Percentiles rank a stretch among this genome's conserved stretches.
These are phyloP conservation scores for Nothocercus nigrocapillus DNA, from an alignment of 2,113 vertebrate genomes.

Conservation along the genomic window DNA sequence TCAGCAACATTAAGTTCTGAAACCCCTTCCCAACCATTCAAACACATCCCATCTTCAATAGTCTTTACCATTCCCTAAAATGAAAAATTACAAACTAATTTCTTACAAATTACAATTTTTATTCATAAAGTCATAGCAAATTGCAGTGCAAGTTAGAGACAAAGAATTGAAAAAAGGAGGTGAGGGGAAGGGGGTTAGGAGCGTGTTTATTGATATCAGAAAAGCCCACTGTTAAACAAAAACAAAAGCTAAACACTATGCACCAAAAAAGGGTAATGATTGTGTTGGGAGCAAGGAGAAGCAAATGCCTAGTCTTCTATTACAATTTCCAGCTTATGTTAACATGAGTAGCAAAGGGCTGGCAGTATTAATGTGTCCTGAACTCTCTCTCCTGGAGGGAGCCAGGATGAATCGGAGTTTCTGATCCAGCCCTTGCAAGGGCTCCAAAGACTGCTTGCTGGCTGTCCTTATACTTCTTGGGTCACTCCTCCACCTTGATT, in stretches of 20 bases:
- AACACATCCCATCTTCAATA: not conserved
- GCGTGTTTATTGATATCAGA: not conserved
- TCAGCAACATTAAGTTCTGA: not conserved
- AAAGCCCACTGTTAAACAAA: not conserved
- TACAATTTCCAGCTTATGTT: not conserved
- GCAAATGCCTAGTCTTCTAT: not conserved
- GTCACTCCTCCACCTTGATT: not conserved
- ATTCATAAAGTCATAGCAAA: not conserved
- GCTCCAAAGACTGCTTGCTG: not conserved
- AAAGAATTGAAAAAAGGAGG: not conserved
- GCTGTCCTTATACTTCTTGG: not conserved
- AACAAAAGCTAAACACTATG: not conserved
- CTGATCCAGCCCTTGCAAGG: not conserved
- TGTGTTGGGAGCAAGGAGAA: not conserved
- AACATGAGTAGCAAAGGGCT: not conserved
- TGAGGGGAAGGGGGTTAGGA: not conserved
- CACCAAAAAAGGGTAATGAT: not conserved
- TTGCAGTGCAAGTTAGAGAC: not conserved
- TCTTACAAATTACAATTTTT: not conserved
- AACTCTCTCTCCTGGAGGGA: not conserved
- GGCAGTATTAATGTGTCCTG: not conserved
- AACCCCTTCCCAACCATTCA: not conserved
- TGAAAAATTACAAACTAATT: not conserved
- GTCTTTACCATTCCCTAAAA: not conserved
- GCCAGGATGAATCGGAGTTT: not conserved